Evolutionary conservation across 2,888 invertebrate genomes (phyloP).

Genomic region (Melipona beecheii): DNA sequence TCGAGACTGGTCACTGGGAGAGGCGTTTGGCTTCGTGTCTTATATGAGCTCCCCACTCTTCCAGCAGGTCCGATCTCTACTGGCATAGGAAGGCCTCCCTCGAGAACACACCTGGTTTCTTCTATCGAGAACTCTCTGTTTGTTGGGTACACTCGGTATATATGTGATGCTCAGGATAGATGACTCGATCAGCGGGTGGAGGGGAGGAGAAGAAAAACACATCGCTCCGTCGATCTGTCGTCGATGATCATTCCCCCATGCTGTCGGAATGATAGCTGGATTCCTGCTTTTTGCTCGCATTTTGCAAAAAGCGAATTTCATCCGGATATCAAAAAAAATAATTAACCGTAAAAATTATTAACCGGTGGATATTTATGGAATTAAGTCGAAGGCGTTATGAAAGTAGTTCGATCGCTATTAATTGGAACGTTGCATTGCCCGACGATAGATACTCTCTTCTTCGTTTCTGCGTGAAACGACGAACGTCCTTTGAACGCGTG

Average conservation of each 20-base stretch:
- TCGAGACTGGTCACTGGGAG: conserved; percentile 83
- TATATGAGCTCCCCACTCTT: conserved; percentile 83
- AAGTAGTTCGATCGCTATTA: too few relatives aligned
- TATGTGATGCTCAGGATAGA: conserved; percentile 36
- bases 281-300: conserved; percentile 2
- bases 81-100: conserved; percentile 78
- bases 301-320: too few relatives aligned
- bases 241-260: not conserved
- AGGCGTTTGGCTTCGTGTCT: conserved; percentile 83
- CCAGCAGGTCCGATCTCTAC: conserved; percentile 72
- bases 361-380: too few relatives aligned
- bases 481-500: too few relatives aligned
- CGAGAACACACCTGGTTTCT: conserved; percentile 77
- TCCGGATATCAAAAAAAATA: too few relatives aligned
- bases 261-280: not conserved
- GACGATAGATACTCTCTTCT: too few relatives aligned
- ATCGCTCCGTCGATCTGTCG: not conserved
- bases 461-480: not conserved
- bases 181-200: not conserved
- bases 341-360: too few relatives aligned
- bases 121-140: conserved; percentile 61
- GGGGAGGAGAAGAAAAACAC: too few relatives aligned
- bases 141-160: conserved; percentile 14
- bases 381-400: too few relatives aligned
- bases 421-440: too few relatives aligned